These are phyloP conservation scores for Phrynocephalus vlangalii DNA, from an alignment of 2,797 vertebrate genomes.

Conservation along the genomic window DNA sequence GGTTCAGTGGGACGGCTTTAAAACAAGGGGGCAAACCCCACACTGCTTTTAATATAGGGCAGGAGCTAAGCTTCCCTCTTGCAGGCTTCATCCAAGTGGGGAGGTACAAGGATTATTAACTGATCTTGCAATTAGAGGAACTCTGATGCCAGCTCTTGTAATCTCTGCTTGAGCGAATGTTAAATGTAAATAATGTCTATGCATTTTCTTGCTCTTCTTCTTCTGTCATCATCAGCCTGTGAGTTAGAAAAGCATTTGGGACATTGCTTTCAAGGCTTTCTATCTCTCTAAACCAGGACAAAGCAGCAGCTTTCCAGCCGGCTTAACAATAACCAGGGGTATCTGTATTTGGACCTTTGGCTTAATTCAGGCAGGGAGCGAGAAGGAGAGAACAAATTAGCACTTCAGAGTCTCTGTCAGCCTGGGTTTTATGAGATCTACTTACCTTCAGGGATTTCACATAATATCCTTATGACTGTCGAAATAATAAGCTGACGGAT, in stretches of 20 bases:
- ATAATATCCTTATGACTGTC: not conserved
- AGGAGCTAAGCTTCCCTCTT: slow-evolving; percentile 11
- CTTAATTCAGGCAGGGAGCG: slow-evolving; percentile 35
- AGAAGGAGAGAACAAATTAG: slow-evolving; percentile 12
- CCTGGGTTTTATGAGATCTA: slow-evolving; percentile 12
- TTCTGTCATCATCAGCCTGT: not conserved
- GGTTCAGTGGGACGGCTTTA: not conserved
- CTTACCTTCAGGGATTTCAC: slow-evolving; percentile 27
- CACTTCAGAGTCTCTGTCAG: not conserved
- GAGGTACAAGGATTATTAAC: slow-evolving; percentile 31
- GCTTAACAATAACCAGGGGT: slow-evolving; percentile 33
- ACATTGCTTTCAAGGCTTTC: slow-evolving; percentile 27
- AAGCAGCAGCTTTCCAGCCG: not conserved
- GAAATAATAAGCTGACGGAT: slow-evolving; percentile 3
- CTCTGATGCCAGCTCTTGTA: slow-evolving; percentile 25
- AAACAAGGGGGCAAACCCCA: not conserved
- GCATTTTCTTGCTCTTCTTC: slow-evolving; percentile 14
- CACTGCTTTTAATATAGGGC: slow-evolving; percentile 25
- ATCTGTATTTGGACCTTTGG: slow-evolving; percentile 38
- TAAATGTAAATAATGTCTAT: slow-evolving; percentile 43
- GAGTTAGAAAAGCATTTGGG: slow-evolving; percentile 22
- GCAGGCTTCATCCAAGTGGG: slow-evolving; percentile 12
- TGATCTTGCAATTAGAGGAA: slow-evolving; percentile 36
- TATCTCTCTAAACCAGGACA: slow-evolving; percentile 22
- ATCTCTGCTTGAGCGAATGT: slow-evolving; percentile 23